Percentiles rank a stretch among this genome's conserved stretches.
phyloP scores from a whole-genome alignment of 1,140 invertebrate genomes.

The Microplitis demolitor region DNA sequence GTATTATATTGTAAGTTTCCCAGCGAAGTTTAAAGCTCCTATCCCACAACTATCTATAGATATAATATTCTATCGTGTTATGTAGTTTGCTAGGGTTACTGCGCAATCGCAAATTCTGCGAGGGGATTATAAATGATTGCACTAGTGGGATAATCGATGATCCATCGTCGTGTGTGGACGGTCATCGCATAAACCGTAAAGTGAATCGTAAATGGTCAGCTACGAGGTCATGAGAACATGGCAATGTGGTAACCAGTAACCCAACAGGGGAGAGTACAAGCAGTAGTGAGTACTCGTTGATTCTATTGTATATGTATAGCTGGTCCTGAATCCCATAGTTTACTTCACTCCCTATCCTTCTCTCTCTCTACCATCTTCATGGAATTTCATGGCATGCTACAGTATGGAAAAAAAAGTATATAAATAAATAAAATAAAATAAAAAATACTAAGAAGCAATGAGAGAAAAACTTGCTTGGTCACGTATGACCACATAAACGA shows the following conservation, averaged over 20 bases:
- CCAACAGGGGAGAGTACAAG: neutral
- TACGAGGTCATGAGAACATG: conserved; percentile 19
- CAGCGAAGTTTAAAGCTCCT: neutral
- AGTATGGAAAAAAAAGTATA: neutral
- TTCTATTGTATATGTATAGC: conserved; percentile 10
- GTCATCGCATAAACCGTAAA: conserved; percentile 22
- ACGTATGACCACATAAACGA: neutral
- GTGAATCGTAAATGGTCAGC: conserved; percentile 25
- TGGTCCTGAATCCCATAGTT: neutral
- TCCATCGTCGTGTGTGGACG: conserved; percentile 15
- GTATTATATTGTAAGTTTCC: no score
- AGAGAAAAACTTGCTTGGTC: neutral
- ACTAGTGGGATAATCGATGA: conserved; percentile 6
- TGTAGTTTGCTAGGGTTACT: neutral
- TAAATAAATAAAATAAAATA: no score
- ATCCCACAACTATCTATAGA: no score
- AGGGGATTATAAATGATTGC: conserved; percentile 12
- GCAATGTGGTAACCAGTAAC: conserved; percentile 3
- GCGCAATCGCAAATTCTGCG: neutral
- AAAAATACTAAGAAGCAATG: neutral
- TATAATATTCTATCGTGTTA: neutral
- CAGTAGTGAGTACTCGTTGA: neutral
- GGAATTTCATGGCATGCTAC: conserved; percentile 6
- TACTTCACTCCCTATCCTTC: neutral
- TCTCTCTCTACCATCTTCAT: neutral